Base-by-base conservation (phyloP, 30 jellyfish, hydroid and myxozoan genomes). In the Aurelia sp. region DNA sequence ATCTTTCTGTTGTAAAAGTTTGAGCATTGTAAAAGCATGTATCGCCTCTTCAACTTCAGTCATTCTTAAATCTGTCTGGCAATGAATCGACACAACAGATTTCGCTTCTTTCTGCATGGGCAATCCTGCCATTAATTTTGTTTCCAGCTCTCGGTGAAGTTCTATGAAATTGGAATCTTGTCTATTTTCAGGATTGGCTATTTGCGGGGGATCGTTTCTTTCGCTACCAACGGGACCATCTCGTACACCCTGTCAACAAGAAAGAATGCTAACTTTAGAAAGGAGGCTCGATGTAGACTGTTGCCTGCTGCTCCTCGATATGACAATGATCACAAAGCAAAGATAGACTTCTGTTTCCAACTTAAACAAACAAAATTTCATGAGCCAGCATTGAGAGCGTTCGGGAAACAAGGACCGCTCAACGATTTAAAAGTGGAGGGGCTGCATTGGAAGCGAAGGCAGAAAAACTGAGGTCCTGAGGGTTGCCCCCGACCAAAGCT, bases 151-250 rank as follows among this genome's bases (percentile, higher is more conserved):
- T 30, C 16, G 40, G 66, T 70, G 85, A 11, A 60, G 44, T 37
- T 57, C 55, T 12, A 78, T 31, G 20, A 47, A 23, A 6, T 40
- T 20, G 16, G 22, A 15, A 3, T 57, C 67, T 62, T 41, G 53
- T 6, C 16, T 52, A 21, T 18, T 72, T 27, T 53, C 79, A 1
- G 72, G n/a, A 8, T 3, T 16, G 17, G 18, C 15, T 10, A 37
- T 23, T 16, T 57, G 16, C 15, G 47, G 61, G 50, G 40, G 27
- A 31, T 59, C 86, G 37, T 88, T 84, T 13, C 89, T 77, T 60
- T 94, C 85, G 50, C 90, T 78, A 33, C 97, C 97, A 21, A 85
- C 87, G 11, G 97, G 97, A 19, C 96, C 91, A 62, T 91, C 96
- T 48, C 97, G 82, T 16, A 91, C 89, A 58, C 97, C 96, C 97